Conservation (phyloP, 2,113 vertebrate genomes). For the Antechinus flavipes region DNA sequence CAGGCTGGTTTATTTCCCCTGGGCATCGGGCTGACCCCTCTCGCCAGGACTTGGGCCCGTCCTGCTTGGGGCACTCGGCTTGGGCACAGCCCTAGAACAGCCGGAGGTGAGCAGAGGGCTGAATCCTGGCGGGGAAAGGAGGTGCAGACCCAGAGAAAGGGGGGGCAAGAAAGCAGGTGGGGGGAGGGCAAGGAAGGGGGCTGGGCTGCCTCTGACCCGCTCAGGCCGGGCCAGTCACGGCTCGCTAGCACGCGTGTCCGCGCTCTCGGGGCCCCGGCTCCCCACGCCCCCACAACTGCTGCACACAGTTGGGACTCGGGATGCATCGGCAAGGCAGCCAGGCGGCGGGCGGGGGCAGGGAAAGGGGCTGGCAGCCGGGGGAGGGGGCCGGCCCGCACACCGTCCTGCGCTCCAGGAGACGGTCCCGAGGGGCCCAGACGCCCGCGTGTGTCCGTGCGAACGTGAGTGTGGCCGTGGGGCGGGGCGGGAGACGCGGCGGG, state of each 20-base stretch:
- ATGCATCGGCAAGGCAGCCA: slow-evolving; percentile 63
- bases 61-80: background rate
- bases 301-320: slow-evolving; percentile 13
- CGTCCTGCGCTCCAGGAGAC: background rate
- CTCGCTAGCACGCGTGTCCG: too few relatives aligned
- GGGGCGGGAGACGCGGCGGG: background rate
- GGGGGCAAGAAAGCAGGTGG: background rate
- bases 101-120: background rate
- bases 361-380: background rate
- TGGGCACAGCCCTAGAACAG: background rate
- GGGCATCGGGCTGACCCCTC: background rate
- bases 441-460: background rate
- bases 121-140: background rate
- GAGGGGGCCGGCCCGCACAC: background rate
- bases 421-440: slow-evolving; percentile 69
- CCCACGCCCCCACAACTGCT: slow-evolving; percentile 48
- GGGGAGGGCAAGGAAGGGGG: background rate
- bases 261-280: slow-evolving; percentile 51
- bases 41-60: slow-evolving; percentile 6
- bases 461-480: slow-evolving; percentile 4
- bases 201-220: slow-evolving; percentile 39
- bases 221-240: slow-evolving; percentile 54
- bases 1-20: background rate
- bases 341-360: slow-evolving; percentile 54
- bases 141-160: slow-evolving; percentile 44